Conservation (phyloP, 1,140 invertebrate species). For the Bombus soroeensis region DNA sequence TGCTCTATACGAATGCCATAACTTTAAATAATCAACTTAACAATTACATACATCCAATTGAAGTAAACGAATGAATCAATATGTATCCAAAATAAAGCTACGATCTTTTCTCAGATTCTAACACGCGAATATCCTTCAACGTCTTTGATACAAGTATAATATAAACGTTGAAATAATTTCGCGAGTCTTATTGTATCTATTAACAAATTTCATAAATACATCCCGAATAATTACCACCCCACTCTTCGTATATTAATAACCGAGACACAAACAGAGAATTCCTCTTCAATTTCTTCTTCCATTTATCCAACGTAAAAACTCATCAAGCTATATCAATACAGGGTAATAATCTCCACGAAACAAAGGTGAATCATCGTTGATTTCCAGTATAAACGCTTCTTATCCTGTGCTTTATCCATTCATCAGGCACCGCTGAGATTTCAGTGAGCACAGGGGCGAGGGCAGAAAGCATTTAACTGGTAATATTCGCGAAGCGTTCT, state of each 20-base stretch:
- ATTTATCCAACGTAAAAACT: not conserved
- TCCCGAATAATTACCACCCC: too few species aligned
- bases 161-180: not conserved
- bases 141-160: not conserved
- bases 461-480: conserved; percentile 64
- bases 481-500: conserved; percentile 65
- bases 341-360: not conserved
- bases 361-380: not conserved
- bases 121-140: too few species aligned
- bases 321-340: not conserved
- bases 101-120: too few species aligned
- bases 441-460: conserved; percentile 20
- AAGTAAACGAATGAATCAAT: too few species aligned
- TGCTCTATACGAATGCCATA: not conserved
- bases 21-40: not conserved
- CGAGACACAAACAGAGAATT: too few species aligned
- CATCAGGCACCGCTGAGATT: not conserved
- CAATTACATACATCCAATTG: not conserved
- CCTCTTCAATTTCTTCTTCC: too few species aligned
- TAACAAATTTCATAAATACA: not conserved
- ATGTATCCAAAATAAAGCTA: too few species aligned
- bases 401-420: not conserved
- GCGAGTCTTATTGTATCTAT: not conserved
- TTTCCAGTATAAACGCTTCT: conserved; percentile 16
- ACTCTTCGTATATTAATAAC: not conserved